phyloP scores from a whole-genome alignment of 2,113 vertebrate genomes.

The Athene noctua region DNA sequence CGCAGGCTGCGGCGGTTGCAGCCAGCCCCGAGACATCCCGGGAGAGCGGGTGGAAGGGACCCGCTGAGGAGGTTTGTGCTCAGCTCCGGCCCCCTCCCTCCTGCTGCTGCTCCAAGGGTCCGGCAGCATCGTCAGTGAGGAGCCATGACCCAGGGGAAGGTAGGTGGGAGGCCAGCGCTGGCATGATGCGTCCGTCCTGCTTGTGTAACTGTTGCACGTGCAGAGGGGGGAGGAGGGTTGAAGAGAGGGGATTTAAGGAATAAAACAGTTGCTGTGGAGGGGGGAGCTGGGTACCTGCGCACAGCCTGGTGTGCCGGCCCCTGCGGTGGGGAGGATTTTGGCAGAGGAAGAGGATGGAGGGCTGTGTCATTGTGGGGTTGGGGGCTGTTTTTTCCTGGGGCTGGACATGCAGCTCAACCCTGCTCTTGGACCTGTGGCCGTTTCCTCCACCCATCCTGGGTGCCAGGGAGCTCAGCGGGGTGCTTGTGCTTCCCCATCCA shows the following conservation, averaged over 20 bases:
- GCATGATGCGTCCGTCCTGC: accelerated
- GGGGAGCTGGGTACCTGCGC: not conserved
- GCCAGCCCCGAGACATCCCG: not conserved
- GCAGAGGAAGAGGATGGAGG: not conserved
- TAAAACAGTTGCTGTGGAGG: accelerated
- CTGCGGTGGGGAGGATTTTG: not conserved
- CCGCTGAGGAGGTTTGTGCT: accelerated
- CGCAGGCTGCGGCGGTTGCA: not conserved
- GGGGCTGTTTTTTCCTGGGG: not conserved
- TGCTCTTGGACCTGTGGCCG: accelerated
- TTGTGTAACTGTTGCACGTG: not conserved
- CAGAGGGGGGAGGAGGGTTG: not conserved
- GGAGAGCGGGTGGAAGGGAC: not conserved
- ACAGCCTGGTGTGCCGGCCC: accelerated
- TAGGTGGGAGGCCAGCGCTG: conserved; percentile 48
- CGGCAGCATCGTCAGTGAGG: not conserved
- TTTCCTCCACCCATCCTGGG: not conserved
- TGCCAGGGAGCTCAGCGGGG: not conserved
- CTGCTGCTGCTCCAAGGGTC: not conserved
- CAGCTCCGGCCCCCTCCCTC: not conserved
- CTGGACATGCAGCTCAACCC: not conserved
- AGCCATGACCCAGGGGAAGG: conserved; percentile 94
- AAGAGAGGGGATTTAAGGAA: not conserved
- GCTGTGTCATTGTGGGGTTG: not conserved
- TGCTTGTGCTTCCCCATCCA: not conserved